Conservation (phyloP, 2,888 invertebrate species). For the Drosophila formosana region DNA sequence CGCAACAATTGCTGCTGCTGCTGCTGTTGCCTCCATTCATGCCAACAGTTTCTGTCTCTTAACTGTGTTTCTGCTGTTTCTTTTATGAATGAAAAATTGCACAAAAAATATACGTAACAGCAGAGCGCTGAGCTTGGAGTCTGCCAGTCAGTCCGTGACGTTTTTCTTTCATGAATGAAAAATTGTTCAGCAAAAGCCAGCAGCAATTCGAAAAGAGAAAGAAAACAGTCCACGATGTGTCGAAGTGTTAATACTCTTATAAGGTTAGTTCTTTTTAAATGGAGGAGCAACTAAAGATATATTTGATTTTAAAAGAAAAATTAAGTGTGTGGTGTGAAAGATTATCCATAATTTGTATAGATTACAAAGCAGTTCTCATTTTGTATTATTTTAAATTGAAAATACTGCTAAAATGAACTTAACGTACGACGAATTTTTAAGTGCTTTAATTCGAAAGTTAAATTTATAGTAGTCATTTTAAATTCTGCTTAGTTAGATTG, state of each 20-base stretch:
- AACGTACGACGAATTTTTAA: too few relatives aligned
- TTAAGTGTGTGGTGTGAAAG: too few relatives aligned
- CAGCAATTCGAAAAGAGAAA: constrained; percentile 10
- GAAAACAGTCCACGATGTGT: not conserved
- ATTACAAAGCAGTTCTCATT: too few relatives aligned
- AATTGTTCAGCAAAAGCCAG: constrained; percentile 55
- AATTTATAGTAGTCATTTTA: too few relatives aligned
- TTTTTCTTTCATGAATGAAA: constrained; percentile 74
- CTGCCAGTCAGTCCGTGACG: constrained; percentile 59
- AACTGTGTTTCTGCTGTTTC: constrained; percentile 24
- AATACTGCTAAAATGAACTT: too few relatives aligned
- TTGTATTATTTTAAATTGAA: too few relatives aligned
- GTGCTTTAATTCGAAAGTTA: too few relatives aligned
- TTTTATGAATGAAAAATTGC: constrained; percentile 62
- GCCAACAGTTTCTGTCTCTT: constrained; percentile 29
- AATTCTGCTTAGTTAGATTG: too few relatives aligned
- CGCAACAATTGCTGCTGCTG: constrained; percentile 46
- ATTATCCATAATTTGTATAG: too few relatives aligned
- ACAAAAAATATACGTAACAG: constrained; percentile 50
- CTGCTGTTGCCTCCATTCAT: constrained; percentile 51
- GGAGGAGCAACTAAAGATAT: too few relatives aligned
- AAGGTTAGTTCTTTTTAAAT: too few relatives aligned
- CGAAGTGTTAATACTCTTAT: not conserved
- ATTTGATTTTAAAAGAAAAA: too few relatives aligned
- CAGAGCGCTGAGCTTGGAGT: constrained; percentile 22